phyloP scores from a whole-genome alignment of 2,797 vertebrate genomes.

The Rhabdophis nuchalis region DNA sequence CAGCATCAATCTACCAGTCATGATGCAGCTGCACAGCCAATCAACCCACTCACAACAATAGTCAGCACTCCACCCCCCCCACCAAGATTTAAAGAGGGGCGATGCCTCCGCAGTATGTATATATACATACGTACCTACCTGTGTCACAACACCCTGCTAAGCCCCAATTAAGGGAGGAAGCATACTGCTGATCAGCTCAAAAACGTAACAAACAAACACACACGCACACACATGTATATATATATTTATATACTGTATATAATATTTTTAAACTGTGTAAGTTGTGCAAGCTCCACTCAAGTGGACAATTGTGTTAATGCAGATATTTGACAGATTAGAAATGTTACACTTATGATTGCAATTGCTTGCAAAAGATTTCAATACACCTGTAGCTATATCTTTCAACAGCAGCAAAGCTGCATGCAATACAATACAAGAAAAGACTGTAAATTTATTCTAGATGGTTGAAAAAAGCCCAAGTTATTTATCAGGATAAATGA shows the following conservation, averaged over 20 bases:
- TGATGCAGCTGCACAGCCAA: too few relatives aligned
- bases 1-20: too few relatives aligned
- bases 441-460: neutral
- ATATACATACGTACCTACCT: too few relatives aligned
- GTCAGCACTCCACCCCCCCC: too few relatives aligned
- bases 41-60: too few relatives aligned
- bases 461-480: neutral
- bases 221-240: neutral
- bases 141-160: too few relatives aligned
- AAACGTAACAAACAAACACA: too few relatives aligned
- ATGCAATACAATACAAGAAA: neutral
- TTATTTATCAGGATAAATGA: neutral
- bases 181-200: too few relatives aligned
- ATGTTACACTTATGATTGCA: neutral
- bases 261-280: neutral
- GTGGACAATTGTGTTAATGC: too few relatives aligned
- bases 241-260: neutral
- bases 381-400: neutral
- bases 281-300: neutral
- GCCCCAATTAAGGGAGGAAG: too few relatives aligned
- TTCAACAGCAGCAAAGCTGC: neutral
- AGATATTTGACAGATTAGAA: neutral
- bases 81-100: too few relatives aligned
- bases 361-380: neutral
- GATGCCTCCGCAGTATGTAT: too few relatives aligned